phyloP scores from a whole-genome alignment of 2,888 invertebrate genomes.

The Drosophila paramelanica region DNA sequence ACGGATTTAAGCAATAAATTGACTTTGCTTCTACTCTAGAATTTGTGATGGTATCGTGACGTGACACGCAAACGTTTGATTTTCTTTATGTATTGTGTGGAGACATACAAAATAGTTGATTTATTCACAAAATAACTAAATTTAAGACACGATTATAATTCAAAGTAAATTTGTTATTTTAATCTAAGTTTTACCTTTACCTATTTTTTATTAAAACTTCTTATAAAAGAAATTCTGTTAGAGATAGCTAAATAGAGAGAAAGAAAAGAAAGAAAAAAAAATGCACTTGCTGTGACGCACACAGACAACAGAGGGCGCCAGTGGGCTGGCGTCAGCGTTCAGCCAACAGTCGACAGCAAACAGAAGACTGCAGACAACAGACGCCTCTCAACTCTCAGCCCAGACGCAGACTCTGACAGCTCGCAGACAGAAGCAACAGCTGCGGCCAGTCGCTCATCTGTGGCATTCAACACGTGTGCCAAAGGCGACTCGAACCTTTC shows the following conservation, averaged over 20 bases:
- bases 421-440: conserved; percentile 38
- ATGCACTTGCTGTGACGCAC: conserved; percentile 12
- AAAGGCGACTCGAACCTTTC: not conserved
- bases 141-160: too few relatives aligned
- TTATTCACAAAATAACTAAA: too few relatives aligned
- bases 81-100: too few relatives aligned
- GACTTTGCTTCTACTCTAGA: conserved; percentile 21
- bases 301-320: conserved; percentile 19
- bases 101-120: too few relatives aligned
- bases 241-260: not conserved
- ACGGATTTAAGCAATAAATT: conserved; percentile 45
- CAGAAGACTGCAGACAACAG: not conserved
- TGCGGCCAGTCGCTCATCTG: conserved; percentile 17
- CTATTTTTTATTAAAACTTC: too few relatives aligned
- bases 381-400: conserved; percentile 1
- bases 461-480: conserved; percentile 20
- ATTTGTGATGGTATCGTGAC: conserved; percentile 2
- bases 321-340: not conserved
- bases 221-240: too few relatives aligned
- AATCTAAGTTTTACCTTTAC: too few relatives aligned
- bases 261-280: not conserved
- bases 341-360: not conserved
- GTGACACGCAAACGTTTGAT: not conserved
- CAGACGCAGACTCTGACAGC: conserved; percentile 21
- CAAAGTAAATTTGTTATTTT: too few relatives aligned